Evolutionary conservation across 2,113 vertebrate species (phyloP).

Genomic region (Xenotilapia caudafasciata): DNA sequence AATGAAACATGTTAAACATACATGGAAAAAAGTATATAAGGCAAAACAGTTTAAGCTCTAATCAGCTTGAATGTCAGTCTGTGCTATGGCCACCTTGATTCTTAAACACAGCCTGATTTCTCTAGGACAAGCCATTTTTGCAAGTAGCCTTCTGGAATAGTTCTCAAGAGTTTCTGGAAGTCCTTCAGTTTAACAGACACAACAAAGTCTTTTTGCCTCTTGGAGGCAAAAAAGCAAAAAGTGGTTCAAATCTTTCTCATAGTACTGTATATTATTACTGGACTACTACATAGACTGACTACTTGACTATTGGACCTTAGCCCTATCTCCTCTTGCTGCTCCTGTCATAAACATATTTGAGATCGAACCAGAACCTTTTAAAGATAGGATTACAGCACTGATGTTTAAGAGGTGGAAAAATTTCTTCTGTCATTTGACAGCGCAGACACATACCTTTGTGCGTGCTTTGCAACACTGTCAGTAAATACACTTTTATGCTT

Average conservation of each 20-base stretch:
- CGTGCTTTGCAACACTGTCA: not conserved
- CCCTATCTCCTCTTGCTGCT: not conserved
- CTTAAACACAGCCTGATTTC: not conserved
- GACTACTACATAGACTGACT: not conserved
- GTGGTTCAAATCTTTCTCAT: not conserved
- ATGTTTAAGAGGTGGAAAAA: not conserved
- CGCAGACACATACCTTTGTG: not conserved
- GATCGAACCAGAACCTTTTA: not conserved
- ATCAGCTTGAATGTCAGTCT: not conserved
- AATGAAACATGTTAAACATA: not conserved
- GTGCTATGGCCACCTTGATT: not conserved
- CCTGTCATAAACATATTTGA: not conserved
- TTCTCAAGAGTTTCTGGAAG: not conserved
- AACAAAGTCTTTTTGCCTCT: not conserved
- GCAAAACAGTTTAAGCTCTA: not conserved
- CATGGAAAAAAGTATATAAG: not conserved
- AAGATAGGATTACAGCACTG: not conserved
- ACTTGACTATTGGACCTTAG: not conserved
- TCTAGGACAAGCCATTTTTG: not conserved
- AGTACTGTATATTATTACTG: not conserved
- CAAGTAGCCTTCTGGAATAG: not conserved
- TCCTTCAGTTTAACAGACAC: not conserved
- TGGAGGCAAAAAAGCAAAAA: not conserved
- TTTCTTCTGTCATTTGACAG: not conserved
- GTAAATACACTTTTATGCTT: constrained; percentile 1